Evolutionary conservation across 2,797 vertebrate genomes (phyloP).

Genomic region (Rhabdophis nuchalis): DNA sequence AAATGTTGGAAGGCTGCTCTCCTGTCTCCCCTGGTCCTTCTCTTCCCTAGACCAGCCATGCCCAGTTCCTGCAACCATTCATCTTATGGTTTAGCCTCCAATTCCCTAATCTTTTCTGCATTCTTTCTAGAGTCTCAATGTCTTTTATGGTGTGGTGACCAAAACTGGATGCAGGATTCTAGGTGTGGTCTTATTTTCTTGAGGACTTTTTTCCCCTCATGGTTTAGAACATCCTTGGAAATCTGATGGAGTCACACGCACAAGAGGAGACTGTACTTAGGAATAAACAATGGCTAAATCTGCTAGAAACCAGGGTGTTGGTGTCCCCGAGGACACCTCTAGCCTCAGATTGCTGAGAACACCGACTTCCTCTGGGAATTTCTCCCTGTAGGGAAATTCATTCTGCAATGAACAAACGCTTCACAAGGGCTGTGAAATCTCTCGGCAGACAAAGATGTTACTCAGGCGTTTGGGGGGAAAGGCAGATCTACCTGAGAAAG

Average conservation of each 20-base stretch:
- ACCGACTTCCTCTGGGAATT: neutral
- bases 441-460: neutral
- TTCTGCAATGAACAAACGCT: neutral
- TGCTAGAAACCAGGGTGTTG: neutral
- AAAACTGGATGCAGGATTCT: no score
- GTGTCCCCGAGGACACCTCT: constrained; percentile 15
- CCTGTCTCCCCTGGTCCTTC: no score
- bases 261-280: constrained; percentile 60
- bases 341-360: neutral
- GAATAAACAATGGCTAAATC: constrained; percentile 37
- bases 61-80: no score
- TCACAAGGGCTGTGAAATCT: neutral
- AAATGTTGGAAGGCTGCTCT: no score
- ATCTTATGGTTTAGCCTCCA: no score
- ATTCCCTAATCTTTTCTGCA: no score
- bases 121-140: no score
- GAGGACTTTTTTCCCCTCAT: no score
- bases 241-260: constrained; percentile 60
- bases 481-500: neutral
- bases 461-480: accelerated
- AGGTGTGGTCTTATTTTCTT: no score
- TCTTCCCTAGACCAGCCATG: no score
- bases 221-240: constrained; percentile 57
- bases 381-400: neutral
- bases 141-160: no score